Evolutionary conservation across 2,888 invertebrate species (phyloP).

Genomic region (Fragum sueziense): DNA sequence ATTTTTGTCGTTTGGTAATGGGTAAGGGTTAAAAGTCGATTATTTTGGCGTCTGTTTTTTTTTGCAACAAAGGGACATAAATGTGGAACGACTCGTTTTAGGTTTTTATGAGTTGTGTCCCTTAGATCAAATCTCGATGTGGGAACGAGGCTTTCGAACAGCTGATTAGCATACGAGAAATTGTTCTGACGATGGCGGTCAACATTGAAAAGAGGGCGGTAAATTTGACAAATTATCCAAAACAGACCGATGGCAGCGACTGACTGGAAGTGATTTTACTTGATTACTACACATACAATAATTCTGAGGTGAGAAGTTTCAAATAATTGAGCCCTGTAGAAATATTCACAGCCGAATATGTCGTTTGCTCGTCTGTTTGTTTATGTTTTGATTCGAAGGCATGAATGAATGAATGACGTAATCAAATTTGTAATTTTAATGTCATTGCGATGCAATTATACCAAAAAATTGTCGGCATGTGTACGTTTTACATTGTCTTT

Average conservation of each 20-base stretch:
- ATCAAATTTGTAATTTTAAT: slow-evolving; percentile 31
- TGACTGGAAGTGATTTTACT: not conserved
- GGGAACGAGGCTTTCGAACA: slow-evolving; percentile 54
- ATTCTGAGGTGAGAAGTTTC: slow-evolving; percentile 4
- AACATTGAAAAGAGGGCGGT: slow-evolving; percentile 28
- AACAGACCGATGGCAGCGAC: slow-evolving; percentile 6
- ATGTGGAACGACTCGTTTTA: no score
- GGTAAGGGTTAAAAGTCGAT: no score
- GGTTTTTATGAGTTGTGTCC: not conserved
- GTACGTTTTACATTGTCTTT: no score
- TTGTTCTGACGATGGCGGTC: slow-evolving; percentile 56
- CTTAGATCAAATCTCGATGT: slow-evolving; percentile 18
- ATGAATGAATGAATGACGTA: slow-evolving; percentile 55
- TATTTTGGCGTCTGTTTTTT: no score
- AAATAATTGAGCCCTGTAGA: not conserved
- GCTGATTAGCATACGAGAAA: slow-evolving; percentile 71
- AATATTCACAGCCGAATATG: slow-evolving; percentile 15
- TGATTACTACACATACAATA: not conserved
- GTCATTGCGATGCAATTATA: slow-evolving; percentile 13
- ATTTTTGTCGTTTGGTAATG: no score
- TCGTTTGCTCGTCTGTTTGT: slow-evolving; percentile 51
- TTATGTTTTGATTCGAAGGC: slow-evolving; percentile 53
- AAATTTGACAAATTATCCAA: slow-evolving; percentile 28
- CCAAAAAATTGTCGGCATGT: no score
- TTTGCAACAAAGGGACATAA: no score